Evolutionary conservation across 2,888 invertebrate species (phyloP).

Genomic region (Scotopteryx bipunctaria): DNA sequence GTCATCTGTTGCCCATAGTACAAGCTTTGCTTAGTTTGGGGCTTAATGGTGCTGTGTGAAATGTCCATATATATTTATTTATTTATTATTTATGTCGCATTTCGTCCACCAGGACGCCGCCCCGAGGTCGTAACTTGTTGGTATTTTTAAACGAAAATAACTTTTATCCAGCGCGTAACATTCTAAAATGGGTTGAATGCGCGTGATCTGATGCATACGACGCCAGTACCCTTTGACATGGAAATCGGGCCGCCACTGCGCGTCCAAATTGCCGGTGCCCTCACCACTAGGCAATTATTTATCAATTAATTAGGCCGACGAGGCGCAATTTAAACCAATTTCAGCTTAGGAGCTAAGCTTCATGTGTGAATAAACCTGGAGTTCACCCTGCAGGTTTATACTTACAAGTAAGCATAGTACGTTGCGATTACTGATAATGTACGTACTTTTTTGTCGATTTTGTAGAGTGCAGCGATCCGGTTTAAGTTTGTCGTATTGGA

Average conservation of each 20-base stretch:
- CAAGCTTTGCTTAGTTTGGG: too few species aligned
- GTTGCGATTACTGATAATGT: background rate
- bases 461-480: background rate
- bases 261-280: constrained; percentile 39
- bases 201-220: background rate
- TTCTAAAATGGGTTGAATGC: too few species aligned
- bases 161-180: too few species aligned
- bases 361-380: background rate
- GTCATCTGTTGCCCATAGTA: too few species aligned
- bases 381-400: background rate
- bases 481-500: too few species aligned
- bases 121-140: too few species aligned
- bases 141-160: too few species aligned
- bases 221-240: constrained; percentile 44
- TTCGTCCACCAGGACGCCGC: too few species aligned
- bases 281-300: constrained; percentile 39
- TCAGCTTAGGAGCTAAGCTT: background rate
- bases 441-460: background rate
- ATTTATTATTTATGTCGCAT: too few species aligned
- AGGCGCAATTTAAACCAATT: constrained; percentile 13
- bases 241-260: constrained; percentile 37
- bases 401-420: background rate
- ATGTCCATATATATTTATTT: too few species aligned
- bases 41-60: too few species aligned
- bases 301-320: constrained; percentile 34